Base-by-base conservation (phyloP, 2,888 invertebrate genomes). In the Perdita meconis region DNA sequence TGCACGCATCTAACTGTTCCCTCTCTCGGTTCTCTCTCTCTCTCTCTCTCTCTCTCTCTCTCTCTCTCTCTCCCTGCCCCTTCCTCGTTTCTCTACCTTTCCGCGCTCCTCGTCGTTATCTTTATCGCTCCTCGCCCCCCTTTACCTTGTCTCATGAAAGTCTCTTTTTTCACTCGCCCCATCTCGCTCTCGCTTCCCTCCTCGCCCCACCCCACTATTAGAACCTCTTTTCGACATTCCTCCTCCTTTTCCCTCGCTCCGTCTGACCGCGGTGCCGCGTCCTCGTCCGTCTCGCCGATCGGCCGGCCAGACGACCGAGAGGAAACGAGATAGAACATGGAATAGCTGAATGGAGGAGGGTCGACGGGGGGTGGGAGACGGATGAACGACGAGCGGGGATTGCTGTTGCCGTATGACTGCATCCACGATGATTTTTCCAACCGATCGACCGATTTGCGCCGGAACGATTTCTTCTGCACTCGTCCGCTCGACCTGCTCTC, bases 401-500 rank as follows among this genome's bases (percentile, higher is more conserved):
- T 68, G 74, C 83, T 85, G 86, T 86, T 79, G 85, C 86, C 80
- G 83, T 86, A 86, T 86, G 80, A 79, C 75, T 73, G 75, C 81
- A 83, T 78, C 74, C 79, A 71, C 70, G 70, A 80, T 74, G 76
- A 76, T 83, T 85, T 85, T 85, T 83, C 85, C 81, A 77, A 59
- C 60, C 70, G 53, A 80, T 80, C 77, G 55, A 67, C 55, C 56
- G 30, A 59, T 38, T 67, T 64, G 63, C 61, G 26, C 53, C 57
- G 51, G 51, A 57, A 64, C 65, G 53, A 63, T 64, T 42, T 40
- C 68, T 55, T 72, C 47, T 51, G 34, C 36, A 30, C 13, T 30
- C 12, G 30, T 42, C 22, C 22, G 30, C 30, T 30, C 50, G 10
- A 10, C 30, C 6, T 30, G 30, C 6, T 30, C 30, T 30, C n/a